Evolutionary conservation across 2,113 vertebrate genomes (phyloP).

Genomic region (Gasterosteus nipponicus): DNA sequence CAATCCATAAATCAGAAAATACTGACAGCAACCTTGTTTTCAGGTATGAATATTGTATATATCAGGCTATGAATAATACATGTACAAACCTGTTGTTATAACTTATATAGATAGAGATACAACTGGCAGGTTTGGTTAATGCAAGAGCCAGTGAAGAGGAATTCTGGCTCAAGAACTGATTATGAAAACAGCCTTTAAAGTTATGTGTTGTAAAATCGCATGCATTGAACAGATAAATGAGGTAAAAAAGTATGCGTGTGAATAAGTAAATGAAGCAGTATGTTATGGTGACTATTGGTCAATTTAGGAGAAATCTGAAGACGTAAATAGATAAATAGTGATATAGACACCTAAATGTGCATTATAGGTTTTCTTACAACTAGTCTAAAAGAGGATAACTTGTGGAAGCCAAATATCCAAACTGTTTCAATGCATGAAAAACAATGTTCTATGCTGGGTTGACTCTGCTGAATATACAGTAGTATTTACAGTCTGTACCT

Average conservation of each 20-base stretch:
- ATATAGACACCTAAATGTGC: background rate
- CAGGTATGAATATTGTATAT: background rate
- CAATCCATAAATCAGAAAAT: background rate
- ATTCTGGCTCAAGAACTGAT: background rate
- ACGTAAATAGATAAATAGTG: background rate
- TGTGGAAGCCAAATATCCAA: background rate
- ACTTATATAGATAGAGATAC: background rate
- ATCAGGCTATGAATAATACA: background rate
- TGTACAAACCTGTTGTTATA: background rate
- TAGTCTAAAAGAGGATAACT: background rate
- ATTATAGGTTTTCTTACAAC: background rate
- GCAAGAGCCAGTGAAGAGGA: background rate
- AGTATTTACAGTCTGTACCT: constrained; percentile 76
- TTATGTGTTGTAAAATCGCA: background rate
- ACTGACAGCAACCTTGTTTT: background rate
- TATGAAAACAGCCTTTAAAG: background rate
- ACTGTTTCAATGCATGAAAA: background rate
- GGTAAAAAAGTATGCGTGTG: background rate
- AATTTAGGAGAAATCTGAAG: background rate
- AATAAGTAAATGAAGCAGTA: background rate
- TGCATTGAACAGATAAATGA: background rate
- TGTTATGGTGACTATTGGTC: background rate
- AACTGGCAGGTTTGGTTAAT: background rate
- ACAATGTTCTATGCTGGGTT: background rate
- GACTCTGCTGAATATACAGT: background rate